phyloP scores from a whole-genome alignment of 2,113 vertebrate genomes.

The Parus major region DNA sequence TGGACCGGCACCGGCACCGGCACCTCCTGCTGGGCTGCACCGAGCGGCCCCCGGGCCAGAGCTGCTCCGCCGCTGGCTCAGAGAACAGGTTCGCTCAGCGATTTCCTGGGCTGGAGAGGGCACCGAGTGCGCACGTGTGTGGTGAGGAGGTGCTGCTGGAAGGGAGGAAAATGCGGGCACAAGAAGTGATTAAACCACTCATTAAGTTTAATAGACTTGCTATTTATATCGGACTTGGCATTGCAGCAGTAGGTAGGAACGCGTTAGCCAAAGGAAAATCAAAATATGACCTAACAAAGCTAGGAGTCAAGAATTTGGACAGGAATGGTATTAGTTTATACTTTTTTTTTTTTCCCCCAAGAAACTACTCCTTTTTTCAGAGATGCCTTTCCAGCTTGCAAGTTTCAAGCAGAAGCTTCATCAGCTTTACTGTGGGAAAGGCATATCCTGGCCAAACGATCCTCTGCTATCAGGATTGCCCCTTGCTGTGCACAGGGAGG shows the following conservation, averaged over 20 bases:
- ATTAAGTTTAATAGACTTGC: background rate
- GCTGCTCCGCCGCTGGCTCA: background rate
- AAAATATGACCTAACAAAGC: background rate
- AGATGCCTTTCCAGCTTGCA: background rate
- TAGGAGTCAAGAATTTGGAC: background rate
- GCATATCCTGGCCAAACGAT: background rate
- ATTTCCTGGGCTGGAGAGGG: background rate
- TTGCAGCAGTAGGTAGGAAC: background rate
- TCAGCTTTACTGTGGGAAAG: background rate
- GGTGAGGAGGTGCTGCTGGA: background rate
- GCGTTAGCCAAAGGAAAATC: background rate
- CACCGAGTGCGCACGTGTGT: fast-evolving
- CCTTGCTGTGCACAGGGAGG: background rate
- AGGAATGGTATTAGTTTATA: background rate
- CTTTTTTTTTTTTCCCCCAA: background rate
- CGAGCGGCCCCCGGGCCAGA: fast-evolving
- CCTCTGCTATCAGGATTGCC: background rate
- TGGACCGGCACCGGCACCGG: fast-evolving
- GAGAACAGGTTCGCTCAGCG: background rate
- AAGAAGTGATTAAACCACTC: background rate
- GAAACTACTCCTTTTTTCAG: background rate
- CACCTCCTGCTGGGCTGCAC: fast-evolving
- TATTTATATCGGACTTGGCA: background rate
- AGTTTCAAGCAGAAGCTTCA: background rate
- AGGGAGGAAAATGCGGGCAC: background rate